Base-by-base conservation (phyloP, 2,113 vertebrate genomes). In the Potamarius usumacintae region DNA sequence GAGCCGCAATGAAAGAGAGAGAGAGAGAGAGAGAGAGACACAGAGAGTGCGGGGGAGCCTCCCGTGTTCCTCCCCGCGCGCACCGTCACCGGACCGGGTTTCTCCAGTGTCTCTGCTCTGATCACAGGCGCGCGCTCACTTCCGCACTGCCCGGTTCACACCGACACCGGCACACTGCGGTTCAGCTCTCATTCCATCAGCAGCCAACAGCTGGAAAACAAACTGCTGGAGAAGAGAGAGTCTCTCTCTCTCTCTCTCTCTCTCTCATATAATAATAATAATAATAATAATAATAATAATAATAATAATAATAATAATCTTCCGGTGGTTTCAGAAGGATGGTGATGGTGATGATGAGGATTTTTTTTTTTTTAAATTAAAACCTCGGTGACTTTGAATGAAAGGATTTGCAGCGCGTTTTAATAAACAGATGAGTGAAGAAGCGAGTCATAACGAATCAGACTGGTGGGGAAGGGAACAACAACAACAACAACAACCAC, bases 231-330 rank as follows among this genome's bases (percentile, higher is more conserved):
- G 17, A 58, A 5, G 57, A 15, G 27, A 30, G 25, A 11, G 11
- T 67, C 25, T 67, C 67, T 69, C n/a, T 34, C 65, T 67, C n/a
- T 30, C 65, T 67, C n/a, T 30, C 65, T 71, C 22, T n/a, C 62
- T 63, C 7, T 63, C 62, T 63, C 20, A 12, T 1, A 25, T 25
- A 27, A 27, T 27, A 67, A 67, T n/a, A 67, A 67, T n/a, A 65
- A 65, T n/a, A 65, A 65, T 69, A 69, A 30, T 69, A 69, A 69
- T 69, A 69, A 69, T 69, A 69, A 69, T 69, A 69, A 69, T 69
- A 34, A 69, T 69, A 69, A 30, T 63, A 63, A 63, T 63, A 63
- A 63, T 63, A 63, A 63, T 60, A 60, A 60, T 20, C 25, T 65
- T n/a, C 22, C 62, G 25, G 9, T n/a, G 62, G n/a, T 65, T 27